These are phyloP conservation scores for Arizona elegans DNA, from an alignment of 2,113 vertebrate species.

Conservation along the genomic window DNA sequence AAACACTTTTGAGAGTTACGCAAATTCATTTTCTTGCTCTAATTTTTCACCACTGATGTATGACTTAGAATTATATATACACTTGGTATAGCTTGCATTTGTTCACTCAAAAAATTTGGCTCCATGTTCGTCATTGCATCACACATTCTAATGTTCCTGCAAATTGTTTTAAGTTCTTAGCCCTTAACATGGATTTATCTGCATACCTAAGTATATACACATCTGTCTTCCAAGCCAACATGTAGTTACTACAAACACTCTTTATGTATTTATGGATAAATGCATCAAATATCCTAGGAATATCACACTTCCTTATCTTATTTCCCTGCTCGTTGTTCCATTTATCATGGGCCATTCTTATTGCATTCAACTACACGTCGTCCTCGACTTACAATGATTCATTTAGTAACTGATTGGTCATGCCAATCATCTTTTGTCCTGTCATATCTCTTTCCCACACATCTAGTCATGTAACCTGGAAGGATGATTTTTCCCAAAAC, in stretches of 20 bases:
- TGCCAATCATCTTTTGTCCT: too few species aligned
- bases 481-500: too few species aligned
- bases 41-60: neutral
- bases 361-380: neutral
- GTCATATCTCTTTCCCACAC: too few species aligned
- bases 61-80: neutral
- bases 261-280: neutral
- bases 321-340: neutral
- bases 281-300: neutral
- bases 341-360: neutral
- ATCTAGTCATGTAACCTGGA: too few species aligned
- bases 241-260: neutral
- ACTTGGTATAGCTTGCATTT: neutral
- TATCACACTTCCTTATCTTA: too few species aligned
- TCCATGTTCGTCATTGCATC: neutral
- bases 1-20: neutral
- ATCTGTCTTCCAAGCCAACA: neutral
- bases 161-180: neutral
- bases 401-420: too few species aligned
- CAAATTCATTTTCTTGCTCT: neutral
- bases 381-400: too few species aligned
- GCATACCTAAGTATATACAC: neutral
- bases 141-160: neutral
- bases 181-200: neutral
- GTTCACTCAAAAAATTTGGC: neutral